Conservation (phyloP, 2,797 vertebrate species). For the Pseudochirops cupreus region DNA sequence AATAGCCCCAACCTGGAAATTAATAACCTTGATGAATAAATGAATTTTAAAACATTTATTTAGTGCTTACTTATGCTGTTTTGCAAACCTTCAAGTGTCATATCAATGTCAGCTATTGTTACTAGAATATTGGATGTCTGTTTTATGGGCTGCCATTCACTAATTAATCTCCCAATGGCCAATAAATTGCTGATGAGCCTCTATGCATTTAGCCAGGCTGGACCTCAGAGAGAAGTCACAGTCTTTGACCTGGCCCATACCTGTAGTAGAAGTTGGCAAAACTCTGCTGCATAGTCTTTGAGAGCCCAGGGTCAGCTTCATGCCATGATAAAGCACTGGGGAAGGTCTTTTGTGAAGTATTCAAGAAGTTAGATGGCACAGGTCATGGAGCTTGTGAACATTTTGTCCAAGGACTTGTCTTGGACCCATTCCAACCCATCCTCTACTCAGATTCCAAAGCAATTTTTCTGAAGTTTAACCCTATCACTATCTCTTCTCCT, state of each 20-base stretch:
- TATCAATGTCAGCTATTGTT: neutral
- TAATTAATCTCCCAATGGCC: neutral
- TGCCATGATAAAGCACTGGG: neutral
- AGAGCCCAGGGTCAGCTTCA: neutral
- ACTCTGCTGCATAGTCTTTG: neutral
- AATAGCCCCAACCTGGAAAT: neutral
- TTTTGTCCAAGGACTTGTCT: neutral
- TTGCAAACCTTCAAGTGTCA: neutral
- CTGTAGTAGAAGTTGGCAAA: neutral
- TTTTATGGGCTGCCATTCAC: neutral
- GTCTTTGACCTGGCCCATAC: neutral
- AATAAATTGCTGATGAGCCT: neutral
- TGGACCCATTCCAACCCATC: neutral
- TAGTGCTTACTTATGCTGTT: neutral
- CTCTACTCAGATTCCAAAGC: neutral
- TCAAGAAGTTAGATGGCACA: neutral
- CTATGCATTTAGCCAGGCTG: neutral
- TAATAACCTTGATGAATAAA: neutral
- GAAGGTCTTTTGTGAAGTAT: neutral
- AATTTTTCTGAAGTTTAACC: neutral
- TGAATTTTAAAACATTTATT: neutral
- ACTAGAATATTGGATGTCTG: neutral
- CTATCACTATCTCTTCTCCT: neutral
- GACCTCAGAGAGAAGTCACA: neutral
- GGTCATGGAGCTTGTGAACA: neutral